A percentile compares a stretch with the other conserved stretches of the same genome.
Evolutionary conservation across 2,113 vertebrate genomes (phyloP).

Genomic region (Plecotus auritus): DNA sequence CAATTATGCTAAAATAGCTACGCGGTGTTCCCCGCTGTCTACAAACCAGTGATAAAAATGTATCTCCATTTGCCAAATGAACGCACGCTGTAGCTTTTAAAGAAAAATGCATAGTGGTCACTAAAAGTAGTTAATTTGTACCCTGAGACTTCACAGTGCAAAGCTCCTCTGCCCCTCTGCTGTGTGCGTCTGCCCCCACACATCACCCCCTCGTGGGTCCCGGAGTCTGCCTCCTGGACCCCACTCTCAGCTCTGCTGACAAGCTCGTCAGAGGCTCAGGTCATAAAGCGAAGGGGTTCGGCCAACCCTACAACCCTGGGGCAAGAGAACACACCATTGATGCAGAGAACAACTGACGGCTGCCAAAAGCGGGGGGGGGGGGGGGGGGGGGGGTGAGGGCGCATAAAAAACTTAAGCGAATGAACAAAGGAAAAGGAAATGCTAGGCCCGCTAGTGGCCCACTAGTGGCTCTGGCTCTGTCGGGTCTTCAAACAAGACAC

Average conservation of each 20-base stretch:
- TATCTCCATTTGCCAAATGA: neutral
- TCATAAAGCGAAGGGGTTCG: neutral
- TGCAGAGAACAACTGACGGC: neutral
- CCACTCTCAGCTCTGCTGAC: neutral
- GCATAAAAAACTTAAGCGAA: neutral
- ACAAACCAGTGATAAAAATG: neutral
- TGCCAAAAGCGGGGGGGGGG: neutral
- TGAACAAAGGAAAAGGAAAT: neutral
- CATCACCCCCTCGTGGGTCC: neutral
- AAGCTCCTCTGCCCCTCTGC: neutral
- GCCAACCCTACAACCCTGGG: neutral
- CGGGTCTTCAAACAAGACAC: neutral
- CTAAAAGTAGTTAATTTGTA: neutral
- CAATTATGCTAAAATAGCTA: neutral
- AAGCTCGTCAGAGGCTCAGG: neutral
- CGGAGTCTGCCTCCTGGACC: neutral
- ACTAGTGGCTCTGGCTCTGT: neutral
- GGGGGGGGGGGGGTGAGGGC: neutral
- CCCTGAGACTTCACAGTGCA: neutral
- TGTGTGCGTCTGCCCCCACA: too few species aligned
- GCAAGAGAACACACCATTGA: neutral
- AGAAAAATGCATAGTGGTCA: neutral
- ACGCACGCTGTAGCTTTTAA: neutral
- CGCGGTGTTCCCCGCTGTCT: neutral
- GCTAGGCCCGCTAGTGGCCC: neutral